A percentile compares a stretch with the other conserved stretches of the same genome.
phyloP scores from a whole-genome alignment of 2,888 invertebrate species.

The Meiosimyza decipiens region DNA sequence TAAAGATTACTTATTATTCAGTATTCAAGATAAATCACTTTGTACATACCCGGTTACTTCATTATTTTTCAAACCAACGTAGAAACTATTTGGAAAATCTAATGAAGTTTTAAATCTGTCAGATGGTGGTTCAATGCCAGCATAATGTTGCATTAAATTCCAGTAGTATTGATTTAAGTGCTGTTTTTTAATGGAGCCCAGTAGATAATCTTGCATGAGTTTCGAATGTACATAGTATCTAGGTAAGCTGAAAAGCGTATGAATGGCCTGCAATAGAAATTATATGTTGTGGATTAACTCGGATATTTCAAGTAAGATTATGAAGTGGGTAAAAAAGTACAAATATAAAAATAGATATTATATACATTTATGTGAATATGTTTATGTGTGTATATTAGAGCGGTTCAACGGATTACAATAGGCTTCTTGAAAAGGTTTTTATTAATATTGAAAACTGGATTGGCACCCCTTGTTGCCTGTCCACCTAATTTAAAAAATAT shows the following conservation, averaged over 20 bases:
- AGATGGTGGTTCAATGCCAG: constrained; percentile 74
- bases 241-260: constrained; percentile 75
- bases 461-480: too few species aligned
- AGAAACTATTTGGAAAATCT: constrained; percentile 78
- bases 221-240: constrained; percentile 62
- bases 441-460: too few species aligned
- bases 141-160: constrained; percentile 70
- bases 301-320: too few species aligned
- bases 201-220: constrained; percentile 51
- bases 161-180: constrained; percentile 66
- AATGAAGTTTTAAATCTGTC: constrained; percentile 73
- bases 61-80: constrained; percentile 59
- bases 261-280: constrained; percentile 67
- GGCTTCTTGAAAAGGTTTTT: too few species aligned
- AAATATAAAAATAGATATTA: too few species aligned
- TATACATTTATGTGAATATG: too few species aligned
- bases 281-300: constrained; percentile 5
- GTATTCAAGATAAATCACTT: too few species aligned
- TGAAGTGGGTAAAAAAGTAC: too few species aligned
- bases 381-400: too few species aligned
- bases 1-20: too few species aligned
- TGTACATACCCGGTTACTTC: constrained; percentile 41
- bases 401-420: too few species aligned
- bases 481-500: too few species aligned
- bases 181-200: constrained; percentile 59